phyloP scores from a whole-genome alignment of 2,888 invertebrate species.

The Eretmocerus hayati region DNA sequence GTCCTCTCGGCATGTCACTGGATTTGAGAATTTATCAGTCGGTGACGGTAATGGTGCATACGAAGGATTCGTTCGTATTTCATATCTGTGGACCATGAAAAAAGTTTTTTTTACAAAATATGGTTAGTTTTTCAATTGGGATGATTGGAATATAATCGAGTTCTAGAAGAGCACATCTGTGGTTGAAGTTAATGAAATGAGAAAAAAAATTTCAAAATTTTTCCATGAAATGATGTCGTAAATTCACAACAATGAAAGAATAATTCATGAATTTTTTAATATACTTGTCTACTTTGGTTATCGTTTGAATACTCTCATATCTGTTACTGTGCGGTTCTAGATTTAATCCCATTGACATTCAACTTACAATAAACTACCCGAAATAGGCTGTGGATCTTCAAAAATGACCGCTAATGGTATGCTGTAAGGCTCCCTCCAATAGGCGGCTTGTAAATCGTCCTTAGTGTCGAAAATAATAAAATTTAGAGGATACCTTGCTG shows the following conservation, averaged over 20 bases:
- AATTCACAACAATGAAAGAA: no score
- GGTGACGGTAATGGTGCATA: conserved; percentile 60
- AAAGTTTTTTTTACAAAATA: no score
- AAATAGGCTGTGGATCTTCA: conserved; percentile 47
- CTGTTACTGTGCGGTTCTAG: not conserved
- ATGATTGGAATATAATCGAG: no score
- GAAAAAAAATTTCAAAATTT: no score
- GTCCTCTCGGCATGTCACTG: conserved; percentile 63
- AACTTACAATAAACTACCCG: conserved; percentile 51
- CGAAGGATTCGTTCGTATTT: conserved; percentile 67
- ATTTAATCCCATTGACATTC: not conserved
- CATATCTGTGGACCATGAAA: no score
- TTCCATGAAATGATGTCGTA: no score
- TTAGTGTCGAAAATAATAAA: conserved; percentile 61
- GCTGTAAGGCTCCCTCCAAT: conserved; percentile 58
- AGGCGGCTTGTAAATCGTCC: conserved; percentile 62
- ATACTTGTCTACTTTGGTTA: no score
- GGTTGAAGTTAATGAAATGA: no score
- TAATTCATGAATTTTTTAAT: no score
- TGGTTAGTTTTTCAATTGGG: no score
- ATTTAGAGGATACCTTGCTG: conserved; percentile 53
- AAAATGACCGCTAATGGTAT: conserved; percentile 70
- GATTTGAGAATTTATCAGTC: conserved; percentile 58
- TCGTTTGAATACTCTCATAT: no score
- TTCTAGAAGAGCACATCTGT: no score